phyloP scores from a whole-genome alignment of 2,888 invertebrate species.

The Corbicula japonica region DNA sequence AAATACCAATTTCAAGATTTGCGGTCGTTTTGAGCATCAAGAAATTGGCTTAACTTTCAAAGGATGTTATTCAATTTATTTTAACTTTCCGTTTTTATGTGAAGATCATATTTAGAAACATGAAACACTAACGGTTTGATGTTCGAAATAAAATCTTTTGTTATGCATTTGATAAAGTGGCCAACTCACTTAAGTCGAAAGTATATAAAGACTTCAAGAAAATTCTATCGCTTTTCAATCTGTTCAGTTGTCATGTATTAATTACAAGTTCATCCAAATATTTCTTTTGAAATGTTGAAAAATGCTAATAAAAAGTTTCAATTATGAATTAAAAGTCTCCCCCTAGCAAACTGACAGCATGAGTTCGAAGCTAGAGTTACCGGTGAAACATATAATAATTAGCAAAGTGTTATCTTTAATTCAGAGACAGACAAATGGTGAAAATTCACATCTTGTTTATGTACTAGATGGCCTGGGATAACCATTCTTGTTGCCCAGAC shows the following conservation, averaged over 20 bases:
- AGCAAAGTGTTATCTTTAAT: too few species aligned
- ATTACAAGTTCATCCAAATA: slow-evolving; percentile 50
- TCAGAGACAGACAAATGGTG: too few species aligned
- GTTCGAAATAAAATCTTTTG: slow-evolving; percentile 61
- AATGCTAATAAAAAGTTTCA: slow-evolving; percentile 33
- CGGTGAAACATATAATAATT: not conserved
- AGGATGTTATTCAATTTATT: slow-evolving; percentile 60
- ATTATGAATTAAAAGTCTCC: slow-evolving; percentile 24
- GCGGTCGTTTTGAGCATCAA: slow-evolving; percentile 12
- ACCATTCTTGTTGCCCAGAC: too few species aligned
- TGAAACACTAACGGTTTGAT: slow-evolving; percentile 61
- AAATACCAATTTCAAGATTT: slow-evolving; percentile 4
- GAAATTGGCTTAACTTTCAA: slow-evolving; percentile 37
- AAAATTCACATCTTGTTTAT: too few species aligned
- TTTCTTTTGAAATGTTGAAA: slow-evolving; percentile 48
- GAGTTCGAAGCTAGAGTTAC: slow-evolving; percentile 19
- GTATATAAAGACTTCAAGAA: slow-evolving; percentile 51
- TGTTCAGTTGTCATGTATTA: slow-evolving; percentile 55
- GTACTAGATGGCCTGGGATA: too few species aligned
- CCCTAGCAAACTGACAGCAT: slow-evolving; percentile 8
- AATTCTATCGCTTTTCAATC: slow-evolving; percentile 40
- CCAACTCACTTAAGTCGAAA: slow-evolving; percentile 29
- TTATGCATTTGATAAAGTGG: slow-evolving; percentile 61
- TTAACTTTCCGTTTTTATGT: slow-evolving; percentile 61
- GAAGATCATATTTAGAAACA: slow-evolving; percentile 42